A percentile compares a stretch with the other conserved stretches of the same genome.
These are phyloP conservation scores for Kryptolebias marmoratus DNA, from an alignment of 2,113 vertebrate genomes.

Conservation along the genomic window DNA sequence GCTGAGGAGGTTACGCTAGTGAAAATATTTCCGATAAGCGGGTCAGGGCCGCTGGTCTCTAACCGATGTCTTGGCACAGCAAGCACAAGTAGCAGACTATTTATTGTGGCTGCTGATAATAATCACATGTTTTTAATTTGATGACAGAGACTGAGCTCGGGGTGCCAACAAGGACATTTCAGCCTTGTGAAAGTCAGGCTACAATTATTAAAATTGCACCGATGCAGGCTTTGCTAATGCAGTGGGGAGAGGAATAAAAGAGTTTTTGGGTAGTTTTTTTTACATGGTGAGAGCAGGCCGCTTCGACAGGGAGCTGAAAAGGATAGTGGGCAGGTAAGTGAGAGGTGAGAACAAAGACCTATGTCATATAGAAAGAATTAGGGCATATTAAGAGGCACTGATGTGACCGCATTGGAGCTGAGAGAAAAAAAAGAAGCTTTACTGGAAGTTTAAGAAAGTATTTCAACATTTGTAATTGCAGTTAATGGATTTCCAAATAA, in stretches of 20 bases:
- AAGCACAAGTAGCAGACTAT: neutral
- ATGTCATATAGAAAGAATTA: neutral
- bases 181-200: constrained; percentile 46
- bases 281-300: constrained; percentile 46
- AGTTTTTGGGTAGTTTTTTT: constrained; percentile 33
- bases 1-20: constrained; percentile 2
- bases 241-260: constrained; percentile 32
- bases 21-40: constrained; percentile 5
- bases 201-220: constrained; percentile 73
- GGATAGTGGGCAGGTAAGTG: neutral
- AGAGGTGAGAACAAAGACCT: neutral
- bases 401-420: neutral
- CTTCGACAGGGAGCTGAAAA: constrained; percentile 13
- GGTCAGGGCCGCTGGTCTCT: constrained; percentile 6
- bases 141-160: constrained; percentile 55
- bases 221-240: constrained; percentile 56
- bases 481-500: neutral
- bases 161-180: constrained; percentile 41
- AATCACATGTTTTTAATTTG: constrained; percentile 69
- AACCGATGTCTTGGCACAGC: constrained; percentile 11
- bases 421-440: neutral
- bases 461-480: neutral
- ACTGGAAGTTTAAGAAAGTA: neutral
- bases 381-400: neutral
- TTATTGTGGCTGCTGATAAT: constrained; percentile 46